Base-by-base conservation (phyloP, 2,888 invertebrate genomes). In the Thera britannica region DNA sequence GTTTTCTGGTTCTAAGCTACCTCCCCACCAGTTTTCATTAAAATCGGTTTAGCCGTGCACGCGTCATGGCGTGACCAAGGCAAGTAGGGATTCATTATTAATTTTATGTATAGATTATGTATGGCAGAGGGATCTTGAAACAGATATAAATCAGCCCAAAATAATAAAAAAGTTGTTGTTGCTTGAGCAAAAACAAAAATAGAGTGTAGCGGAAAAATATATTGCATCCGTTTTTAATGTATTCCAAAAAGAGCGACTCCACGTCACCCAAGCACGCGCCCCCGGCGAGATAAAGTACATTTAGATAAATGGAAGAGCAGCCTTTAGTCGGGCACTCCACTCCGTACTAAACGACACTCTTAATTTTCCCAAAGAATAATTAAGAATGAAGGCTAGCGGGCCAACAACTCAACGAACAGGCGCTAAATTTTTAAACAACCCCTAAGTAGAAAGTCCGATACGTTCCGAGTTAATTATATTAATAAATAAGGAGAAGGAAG, bases 301-400 rank as follows among this genome's bases (percentile, higher is more conserved):
- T 91, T 90, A 90, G 90, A 92, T 92, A 91, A 92, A 92, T 91
- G 91, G 89, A 88, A 84, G 85, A 83, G 85, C 84, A 84, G 82
- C 86, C 90, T 89, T 85, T 86, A 86, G 85, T 54, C 75, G 84
- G 86, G 83, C 83, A 85, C 92, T 92, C 85, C 82, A 84, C 92
- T 92, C 85, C 80, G 83, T 85, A 79, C 89, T 91, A 92, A 93
- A 90, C 93, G 94, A 93, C 93, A 92, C 86, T 92, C 94, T 94
- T 94, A 94, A 94, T 94, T 94, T 92, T 92, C 89, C 90, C 92
- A 92, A 93, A 93, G 94, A 94, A 93, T 94, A 94, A 94, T 94
- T 93, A 94, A 93, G 93, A 94, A 91, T 91, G 93, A 93, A 93
- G 89, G 88, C 85, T 87, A 85, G 85, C 83, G 86, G 88, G 87